phyloP scores from a whole-genome alignment of 2,888 invertebrate genomes.

The Apamea anceps region DNA sequence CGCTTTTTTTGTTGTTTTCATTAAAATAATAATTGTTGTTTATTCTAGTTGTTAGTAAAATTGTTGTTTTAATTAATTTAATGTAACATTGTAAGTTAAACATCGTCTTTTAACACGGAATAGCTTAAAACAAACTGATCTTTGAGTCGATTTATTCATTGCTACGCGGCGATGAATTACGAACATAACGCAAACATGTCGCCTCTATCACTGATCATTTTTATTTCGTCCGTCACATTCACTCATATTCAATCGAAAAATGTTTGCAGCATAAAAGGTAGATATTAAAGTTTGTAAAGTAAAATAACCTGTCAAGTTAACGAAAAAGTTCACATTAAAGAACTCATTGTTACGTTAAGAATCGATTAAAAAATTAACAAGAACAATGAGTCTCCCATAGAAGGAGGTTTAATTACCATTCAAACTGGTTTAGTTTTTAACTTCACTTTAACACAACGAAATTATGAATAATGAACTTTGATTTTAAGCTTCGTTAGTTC shows the following conservation, averaged over 20 bases:
- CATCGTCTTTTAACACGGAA: background rate
- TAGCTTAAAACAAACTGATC: too few relatives aligned
- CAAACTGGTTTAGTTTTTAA: conserved; percentile 81
- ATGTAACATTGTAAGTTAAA: background rate
- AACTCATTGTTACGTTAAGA: conserved; percentile 56
- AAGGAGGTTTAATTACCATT: conserved; percentile 82
- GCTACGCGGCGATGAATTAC: background rate
- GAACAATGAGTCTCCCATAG: conserved; percentile 81
- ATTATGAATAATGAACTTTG: conserved; percentile 86
- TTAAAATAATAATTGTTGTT: background rate
- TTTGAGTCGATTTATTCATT: background rate
- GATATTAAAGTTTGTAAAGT: conserved; percentile 21
- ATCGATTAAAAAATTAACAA: conserved; percentile 67
- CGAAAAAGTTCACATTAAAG: conserved; percentile 33
- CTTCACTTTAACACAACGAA: conserved; percentile 81
- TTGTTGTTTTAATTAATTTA: background rate
- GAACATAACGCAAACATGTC: background rate
- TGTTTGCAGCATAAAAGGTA: background rate
- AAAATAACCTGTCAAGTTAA: conserved; percentile 46
- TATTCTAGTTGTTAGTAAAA: background rate
- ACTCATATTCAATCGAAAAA: background rate
- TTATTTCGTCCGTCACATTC: background rate
- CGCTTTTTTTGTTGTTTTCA: background rate
- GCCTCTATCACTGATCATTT: background rate
- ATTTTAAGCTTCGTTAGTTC: conserved; percentile 87